A percentile compares a stretch with the other conserved stretches of the same genome.
Conservation (phyloP, 1,140 invertebrate species). For the Lamellibrachia luymesi region DNA sequence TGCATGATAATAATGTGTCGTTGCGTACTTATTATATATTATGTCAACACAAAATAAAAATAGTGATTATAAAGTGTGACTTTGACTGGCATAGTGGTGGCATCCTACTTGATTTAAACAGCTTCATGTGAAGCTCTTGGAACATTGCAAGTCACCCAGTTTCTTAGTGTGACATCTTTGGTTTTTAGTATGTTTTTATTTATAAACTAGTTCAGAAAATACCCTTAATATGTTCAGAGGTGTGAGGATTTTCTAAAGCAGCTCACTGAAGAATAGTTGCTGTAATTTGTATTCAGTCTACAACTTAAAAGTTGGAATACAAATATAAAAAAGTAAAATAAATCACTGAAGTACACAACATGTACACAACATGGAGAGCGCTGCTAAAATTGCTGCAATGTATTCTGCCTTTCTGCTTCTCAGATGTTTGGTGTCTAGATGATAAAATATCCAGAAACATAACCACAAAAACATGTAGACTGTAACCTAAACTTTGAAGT, state of each 20-base stretch:
- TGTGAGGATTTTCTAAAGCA: background rate
- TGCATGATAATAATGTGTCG: background rate
- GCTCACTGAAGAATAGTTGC: background rate
- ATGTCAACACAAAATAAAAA: constrained; percentile 6
- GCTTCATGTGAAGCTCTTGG: background rate
- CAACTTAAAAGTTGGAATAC: background rate
- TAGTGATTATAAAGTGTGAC: constrained; percentile 5
- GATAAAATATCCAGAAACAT: no score
- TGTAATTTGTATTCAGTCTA: background rate
- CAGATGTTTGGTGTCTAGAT: no score
- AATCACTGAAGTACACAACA: background rate
- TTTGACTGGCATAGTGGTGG: background rate
- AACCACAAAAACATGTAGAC: no score
- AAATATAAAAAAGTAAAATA: background rate
- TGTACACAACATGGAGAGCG: background rate
- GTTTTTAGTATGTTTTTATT: background rate
- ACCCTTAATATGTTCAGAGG: background rate
- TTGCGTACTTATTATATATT: constrained; percentile 2
- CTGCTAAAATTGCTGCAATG: background rate
- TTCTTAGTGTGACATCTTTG: background rate
- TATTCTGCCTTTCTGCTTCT: background rate
- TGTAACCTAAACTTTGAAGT: no score
- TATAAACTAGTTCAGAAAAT: background rate
- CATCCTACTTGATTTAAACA: background rate
- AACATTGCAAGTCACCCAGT: background rate